These are phyloP conservation scores for Caenorhabditis becei DNA, from an alignment of 2,888 invertebrate species.

Conservation along the genomic window DNA sequence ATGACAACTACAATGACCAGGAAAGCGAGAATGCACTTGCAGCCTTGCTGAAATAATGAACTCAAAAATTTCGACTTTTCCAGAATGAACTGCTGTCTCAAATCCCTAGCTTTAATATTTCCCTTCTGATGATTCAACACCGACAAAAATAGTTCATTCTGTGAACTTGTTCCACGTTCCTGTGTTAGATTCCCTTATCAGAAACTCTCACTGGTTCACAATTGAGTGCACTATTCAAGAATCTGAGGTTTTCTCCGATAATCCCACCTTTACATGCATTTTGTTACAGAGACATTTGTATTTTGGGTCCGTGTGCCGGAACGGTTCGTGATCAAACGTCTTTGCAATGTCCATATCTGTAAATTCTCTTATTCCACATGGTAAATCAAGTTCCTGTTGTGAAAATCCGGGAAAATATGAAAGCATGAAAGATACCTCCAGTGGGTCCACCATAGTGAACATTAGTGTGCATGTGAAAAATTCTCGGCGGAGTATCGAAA, in stretches of 20 bases:
- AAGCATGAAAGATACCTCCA: slow-evolving; percentile 23
- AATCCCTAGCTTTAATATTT: too few species aligned
- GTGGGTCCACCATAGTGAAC: slow-evolving; percentile 51
- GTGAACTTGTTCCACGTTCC: too few species aligned
- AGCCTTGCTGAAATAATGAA: slow-evolving; percentile 54
- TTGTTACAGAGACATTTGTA: slow-evolving; percentile 68
- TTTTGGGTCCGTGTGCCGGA: slow-evolving; percentile 67
- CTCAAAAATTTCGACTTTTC: too few species aligned
- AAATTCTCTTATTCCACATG: too few species aligned
- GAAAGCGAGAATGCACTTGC: slow-evolving; percentile 58
- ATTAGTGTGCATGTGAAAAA: slow-evolving; percentile 47
- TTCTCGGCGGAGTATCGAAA: slow-evolving; percentile 48
- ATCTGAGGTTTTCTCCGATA: neutral
- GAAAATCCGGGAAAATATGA: neutral
- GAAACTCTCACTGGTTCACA: too few species aligned
- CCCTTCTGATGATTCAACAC: too few species aligned
- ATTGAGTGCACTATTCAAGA: too few species aligned
- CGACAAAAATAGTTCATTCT: too few species aligned
- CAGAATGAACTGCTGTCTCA: too few species aligned
- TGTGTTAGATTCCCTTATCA: too few species aligned
- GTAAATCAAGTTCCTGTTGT: too few species aligned
- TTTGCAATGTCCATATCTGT: slow-evolving; percentile 70
- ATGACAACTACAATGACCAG: slow-evolving; percentile 38
- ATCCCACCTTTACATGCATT: slow-evolving; percentile 67
- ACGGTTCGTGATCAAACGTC: slow-evolving; percentile 70